A percentile compares a stretch with the other conserved stretches of the same genome.
Conservation (phyloP, 64 coral and sea anemone species). For the Stichodactyla helianthus region DNA sequence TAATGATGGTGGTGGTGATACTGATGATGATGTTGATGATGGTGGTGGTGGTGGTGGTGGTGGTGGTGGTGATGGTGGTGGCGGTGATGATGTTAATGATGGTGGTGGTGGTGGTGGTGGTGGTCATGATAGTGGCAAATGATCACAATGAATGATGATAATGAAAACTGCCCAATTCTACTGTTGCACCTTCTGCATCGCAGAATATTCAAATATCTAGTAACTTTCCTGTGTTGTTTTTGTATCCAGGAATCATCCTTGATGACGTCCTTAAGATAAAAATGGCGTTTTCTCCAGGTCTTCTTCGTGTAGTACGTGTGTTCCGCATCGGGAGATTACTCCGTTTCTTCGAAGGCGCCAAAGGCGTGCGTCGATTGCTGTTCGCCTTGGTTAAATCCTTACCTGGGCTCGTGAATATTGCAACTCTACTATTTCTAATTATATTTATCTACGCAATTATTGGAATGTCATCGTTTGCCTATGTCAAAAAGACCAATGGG, state of each 20-base stretch:
- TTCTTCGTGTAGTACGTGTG: conserved; percentile 91
- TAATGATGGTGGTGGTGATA: no score
- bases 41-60: no score
- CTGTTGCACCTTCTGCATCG: no score
- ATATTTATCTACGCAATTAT: conserved; percentile 98
- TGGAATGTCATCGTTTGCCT: conserved; percentile 94
- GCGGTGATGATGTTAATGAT: no score
- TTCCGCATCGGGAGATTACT: conserved; percentile 86
- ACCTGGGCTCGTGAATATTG: conserved; percentile 94
- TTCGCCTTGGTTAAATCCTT: conserved; percentile 93
- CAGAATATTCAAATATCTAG: no score
- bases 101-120: no score
- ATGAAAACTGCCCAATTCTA: no score
- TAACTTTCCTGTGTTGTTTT: background rate
- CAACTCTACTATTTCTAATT: conserved; percentile 74
- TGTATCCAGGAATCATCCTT: conserved; percentile 68
- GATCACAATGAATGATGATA: no score
- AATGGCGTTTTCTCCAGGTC: conserved; percentile 88
- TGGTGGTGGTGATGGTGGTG: no score
- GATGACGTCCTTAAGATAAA: conserved; percentile 65
- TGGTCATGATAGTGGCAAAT: no score
- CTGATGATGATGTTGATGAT: no score
- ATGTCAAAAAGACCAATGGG: conserved; percentile 87
- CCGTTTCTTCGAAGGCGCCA: conserved; percentile 91
- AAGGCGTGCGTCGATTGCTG: conserved; percentile 83